Percentiles rank a stretch among this genome's conserved stretches.
phyloP scores from a whole-genome alignment of 2,888 invertebrate species.

The Chloromyia formosa region DNA sequence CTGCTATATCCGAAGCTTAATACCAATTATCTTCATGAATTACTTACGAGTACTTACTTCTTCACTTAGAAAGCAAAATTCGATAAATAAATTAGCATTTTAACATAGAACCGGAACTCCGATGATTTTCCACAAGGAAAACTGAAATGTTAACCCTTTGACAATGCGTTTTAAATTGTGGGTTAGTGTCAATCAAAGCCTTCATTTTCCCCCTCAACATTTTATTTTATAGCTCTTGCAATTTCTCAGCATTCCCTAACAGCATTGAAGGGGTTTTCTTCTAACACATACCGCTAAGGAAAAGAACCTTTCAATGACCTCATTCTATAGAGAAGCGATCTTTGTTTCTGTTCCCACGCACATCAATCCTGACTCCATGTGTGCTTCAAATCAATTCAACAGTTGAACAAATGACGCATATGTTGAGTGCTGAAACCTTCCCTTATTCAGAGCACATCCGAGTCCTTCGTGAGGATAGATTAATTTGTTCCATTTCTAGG shows the following conservation, averaged over 20 bases:
- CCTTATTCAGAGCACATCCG: background rate
- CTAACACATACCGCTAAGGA: background rate
- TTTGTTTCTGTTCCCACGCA: slow-evolving; percentile 10
- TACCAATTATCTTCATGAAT: no score
- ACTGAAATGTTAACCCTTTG: no score
- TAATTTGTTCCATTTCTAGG: no score
- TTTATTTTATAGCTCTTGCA: no score
- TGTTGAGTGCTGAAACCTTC: background rate
- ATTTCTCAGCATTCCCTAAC: background rate
- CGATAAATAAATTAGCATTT: no score
- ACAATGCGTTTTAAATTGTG: background rate
- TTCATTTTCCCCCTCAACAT: background rate
- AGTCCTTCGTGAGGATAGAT: no score
- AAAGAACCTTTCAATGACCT: slow-evolving; percentile 1
- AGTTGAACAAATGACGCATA: background rate
- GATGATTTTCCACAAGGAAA: no score
- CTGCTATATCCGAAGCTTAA: no score
- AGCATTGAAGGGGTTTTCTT: background rate
- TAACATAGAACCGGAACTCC: no score
- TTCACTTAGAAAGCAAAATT: no score
- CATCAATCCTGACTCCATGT: background rate
- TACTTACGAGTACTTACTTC: no score
- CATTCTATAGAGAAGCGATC: background rate
- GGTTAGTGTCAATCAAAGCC: background rate
- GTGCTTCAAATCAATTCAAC: background rate